Percentiles rank a stretch among this genome's conserved stretches.
phyloP scores from a whole-genome alignment of 2,888 invertebrate genomes.

The Villa cingulata region DNA sequence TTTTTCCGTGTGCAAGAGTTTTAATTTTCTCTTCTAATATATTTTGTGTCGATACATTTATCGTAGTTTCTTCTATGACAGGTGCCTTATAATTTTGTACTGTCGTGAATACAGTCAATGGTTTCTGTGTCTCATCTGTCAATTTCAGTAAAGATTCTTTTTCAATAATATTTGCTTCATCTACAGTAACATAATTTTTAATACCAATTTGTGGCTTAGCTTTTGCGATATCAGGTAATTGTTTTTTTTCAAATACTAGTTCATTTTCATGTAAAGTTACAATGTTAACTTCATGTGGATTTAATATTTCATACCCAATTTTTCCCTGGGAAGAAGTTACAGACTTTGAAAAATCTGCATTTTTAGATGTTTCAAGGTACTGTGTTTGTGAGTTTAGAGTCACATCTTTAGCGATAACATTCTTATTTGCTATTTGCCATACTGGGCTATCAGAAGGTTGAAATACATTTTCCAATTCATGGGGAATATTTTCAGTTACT shows the following conservation, averaged over 20 bases:
- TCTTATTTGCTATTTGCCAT: conserved; percentile 45
- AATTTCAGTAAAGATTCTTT: conserved; percentile 37
- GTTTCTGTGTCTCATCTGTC: not conserved
- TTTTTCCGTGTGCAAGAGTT: conserved; percentile 27
- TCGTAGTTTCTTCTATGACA: conserved; percentile 37
- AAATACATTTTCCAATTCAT: conserved; percentile 56
- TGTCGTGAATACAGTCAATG: too few species aligned
- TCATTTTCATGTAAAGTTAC: conserved; percentile 54
- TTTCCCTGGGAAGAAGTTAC: conserved; percentile 37
- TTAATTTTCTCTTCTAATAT: conserved; percentile 9
- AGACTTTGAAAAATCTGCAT: conserved; percentile 13
- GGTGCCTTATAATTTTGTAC: conserved; percentile 33
- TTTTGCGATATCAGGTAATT: conserved; percentile 9
- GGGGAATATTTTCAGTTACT: conserved; percentile 43
- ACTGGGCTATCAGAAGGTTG: too few species aligned
- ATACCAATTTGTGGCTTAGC: conserved; percentile 24
- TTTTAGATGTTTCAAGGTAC: conserved; percentile 39
- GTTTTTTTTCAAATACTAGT: conserved; percentile 17
- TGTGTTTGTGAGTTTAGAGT: conserved; percentile 46
- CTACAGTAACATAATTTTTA: conserved; percentile 47
- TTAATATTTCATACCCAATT: conserved; percentile 42
- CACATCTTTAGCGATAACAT: conserved; percentile 44
- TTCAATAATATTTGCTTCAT: conserved; percentile 49
- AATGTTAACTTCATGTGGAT: conserved; percentile 45
- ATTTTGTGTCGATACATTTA: conserved; percentile 34